Evolutionary conservation across 2,113 vertebrate species (phyloP).

Genomic region (Peromyscus californicus): DNA sequence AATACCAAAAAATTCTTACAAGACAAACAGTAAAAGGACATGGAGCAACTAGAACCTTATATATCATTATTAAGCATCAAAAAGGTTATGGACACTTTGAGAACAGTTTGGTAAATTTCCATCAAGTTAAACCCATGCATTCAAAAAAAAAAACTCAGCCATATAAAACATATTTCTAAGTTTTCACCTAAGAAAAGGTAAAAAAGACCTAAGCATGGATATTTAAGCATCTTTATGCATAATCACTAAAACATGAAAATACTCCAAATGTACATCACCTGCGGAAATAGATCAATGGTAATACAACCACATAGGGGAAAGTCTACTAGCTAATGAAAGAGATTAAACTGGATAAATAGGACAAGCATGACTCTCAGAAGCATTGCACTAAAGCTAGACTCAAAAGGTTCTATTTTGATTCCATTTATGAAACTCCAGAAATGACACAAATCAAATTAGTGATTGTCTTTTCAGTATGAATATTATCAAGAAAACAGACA

Average conservation of each 20-base stretch:
- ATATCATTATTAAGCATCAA: conserved; percentile 7
- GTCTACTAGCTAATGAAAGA: conserved; percentile 33
- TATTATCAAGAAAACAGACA: not conserved
- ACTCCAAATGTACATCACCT: not conserved
- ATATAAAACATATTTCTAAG: not conserved
- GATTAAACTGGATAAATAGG: conserved; percentile 44
- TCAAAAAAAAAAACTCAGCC: not conserved
- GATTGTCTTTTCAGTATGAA: not conserved
- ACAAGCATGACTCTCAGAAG: conserved; percentile 6
- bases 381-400: conserved; percentile 33
- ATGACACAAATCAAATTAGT: conserved; percentile 43
- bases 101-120: conserved; percentile 22
- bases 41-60: not conserved
- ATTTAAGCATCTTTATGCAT: conserved; percentile 42
- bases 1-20: not conserved
- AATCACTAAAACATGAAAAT: conserved; percentile 24
- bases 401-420: conserved; percentile 36
- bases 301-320: not conserved
- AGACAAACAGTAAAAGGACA: not conserved
- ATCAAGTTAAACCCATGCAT: conserved; percentile 7
- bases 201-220: conserved; percentile 21
- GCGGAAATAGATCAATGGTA: not conserved
- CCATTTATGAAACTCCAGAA: conserved; percentile 55
- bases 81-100: not conserved
- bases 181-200: conserved; percentile 45